Base-by-base conservation (phyloP, 2,888 invertebrate genomes). In the Oscheius onirici region DNA sequence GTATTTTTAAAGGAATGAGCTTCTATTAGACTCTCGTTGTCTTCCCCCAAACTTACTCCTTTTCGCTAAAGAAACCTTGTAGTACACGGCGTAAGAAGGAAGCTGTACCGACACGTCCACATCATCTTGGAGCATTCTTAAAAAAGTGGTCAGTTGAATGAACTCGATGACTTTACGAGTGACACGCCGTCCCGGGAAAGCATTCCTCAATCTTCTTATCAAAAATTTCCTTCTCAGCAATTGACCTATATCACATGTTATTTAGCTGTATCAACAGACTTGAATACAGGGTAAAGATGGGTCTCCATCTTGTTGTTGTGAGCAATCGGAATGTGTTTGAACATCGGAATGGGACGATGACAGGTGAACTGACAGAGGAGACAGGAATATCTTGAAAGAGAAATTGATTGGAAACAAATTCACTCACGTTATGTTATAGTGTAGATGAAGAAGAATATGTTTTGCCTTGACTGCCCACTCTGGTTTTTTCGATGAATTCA, bases 231-330 rank as follows among this genome's bases (percentile, higher is more conserved):
- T 28, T 20, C 13, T n/a, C 17, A 5, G 6, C 24, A 3, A 8
- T 3, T 34, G 34, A 34, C 34, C 34, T 34, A 34, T 3, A 34
- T 6, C 5, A 34, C 3, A 15, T 46, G 3, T 46, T 15, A 11
- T 15, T 10, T 17, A 10, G 0, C 1, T 0, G 13, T 46, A 46
- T n/a, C 11, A 15, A 40, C 26, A 6, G 20, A 58, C 58, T 8
- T 40, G 41, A 58, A 58, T 0, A 58, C 40, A 10, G 58, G 58
- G 34, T 58, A 58, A 2, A 58, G 58, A 17, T 58, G 40, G 2
- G 58, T 40, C 41, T 58, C 40, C 41, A 40, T 58, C 22, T 41
- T 58, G 58, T 58, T 58, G 20, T 58, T 58, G 34, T 58, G 58
- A 22, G 58, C 58, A 41, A 58, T 34, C 8, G 58, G 41, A 6